Base-by-base conservation (phyloP, 2,113 vertebrate genomes). In the Xiphias gladius region DNA sequence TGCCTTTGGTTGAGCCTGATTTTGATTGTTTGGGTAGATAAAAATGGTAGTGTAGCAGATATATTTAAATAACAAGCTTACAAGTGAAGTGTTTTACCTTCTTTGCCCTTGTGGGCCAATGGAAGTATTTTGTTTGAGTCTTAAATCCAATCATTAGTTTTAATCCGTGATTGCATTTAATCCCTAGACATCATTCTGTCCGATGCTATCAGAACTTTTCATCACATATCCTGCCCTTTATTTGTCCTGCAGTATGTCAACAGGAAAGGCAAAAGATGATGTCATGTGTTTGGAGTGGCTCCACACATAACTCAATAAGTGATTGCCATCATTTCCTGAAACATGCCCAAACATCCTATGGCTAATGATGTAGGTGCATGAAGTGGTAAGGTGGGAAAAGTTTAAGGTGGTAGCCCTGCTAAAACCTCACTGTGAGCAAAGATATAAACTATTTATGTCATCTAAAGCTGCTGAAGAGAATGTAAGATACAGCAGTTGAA, bases 241-340 rank as follows among this genome's bases (percentile, higher is more conserved):
- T 90, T 87, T 80, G 79, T 88, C 66, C 58, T 39, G 16, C 55
- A 62, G 80, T 79, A 87, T 86, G 88, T 92, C 86, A 91, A 88
- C 91, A 90, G 86, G 89, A 89, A 93, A 88, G 66, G 57, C 76
- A 74, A 82, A 63, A 52, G 50, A 86, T 91, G 90, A 93, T 90
- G 91, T 92, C 79, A 91, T 90, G 68, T 39, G 2, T 88, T 86
- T 86, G 85, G 78, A 86, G 54, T 65, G 59, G 77, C 76, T 87
- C 54, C 37, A 73, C 71, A 14, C 67, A 63, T 79, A 78, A 80
- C 80, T 80, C 59, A 50, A 63, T 82, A 83, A 86, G 61, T 61
- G 64, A 82, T 64, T 77, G 76, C 66, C 66, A 55, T 90, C 84
- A 80, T 86, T 92, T 86, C 86, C 88, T 82, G 66, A 84, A 79